These are phyloP conservation scores for Orchesella cincta DNA, from an alignment of 1,140 invertebrate species.

Conservation along the genomic window DNA sequence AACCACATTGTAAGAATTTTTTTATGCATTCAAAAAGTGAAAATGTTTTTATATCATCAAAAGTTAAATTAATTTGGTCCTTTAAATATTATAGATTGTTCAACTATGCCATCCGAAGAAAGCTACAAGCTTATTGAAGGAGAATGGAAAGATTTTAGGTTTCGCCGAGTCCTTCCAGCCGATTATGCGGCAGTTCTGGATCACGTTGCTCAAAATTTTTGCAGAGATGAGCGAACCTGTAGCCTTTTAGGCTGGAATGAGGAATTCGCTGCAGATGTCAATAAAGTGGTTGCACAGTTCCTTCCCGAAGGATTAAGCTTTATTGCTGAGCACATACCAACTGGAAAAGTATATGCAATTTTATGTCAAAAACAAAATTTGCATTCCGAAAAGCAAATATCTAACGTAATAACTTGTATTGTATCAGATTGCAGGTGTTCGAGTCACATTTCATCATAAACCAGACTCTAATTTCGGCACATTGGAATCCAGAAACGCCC, in stretches of 20 bases:
- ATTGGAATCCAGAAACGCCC: background rate
- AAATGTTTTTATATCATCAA: too few relatives aligned
- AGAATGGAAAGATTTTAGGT: background rate
- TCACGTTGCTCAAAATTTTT: background rate
- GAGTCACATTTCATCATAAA: background rate
- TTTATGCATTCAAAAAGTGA: too few relatives aligned
- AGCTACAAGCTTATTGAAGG: conserved; percentile 11
- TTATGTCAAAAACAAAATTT: background rate
- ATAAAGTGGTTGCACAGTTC: background rate
- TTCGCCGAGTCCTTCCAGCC: background rate
- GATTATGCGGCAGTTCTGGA: background rate
- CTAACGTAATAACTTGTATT: background rate
- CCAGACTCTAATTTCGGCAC: background rate
- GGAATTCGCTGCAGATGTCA: background rate
- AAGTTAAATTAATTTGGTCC: too few relatives aligned
- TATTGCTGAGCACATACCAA: background rate
- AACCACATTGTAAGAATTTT: too few relatives aligned
- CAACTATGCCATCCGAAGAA: conserved; percentile 7
- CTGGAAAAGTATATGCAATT: background rate
- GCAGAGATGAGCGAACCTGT: background rate
- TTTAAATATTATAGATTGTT: too few relatives aligned
- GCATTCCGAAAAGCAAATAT: background rate
- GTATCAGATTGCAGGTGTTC: background rate
- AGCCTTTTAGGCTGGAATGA: background rate
- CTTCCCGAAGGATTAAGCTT: background rate